Evolutionary conservation across 2,888 invertebrate species (phyloP).

Genomic region (Oligia latruncula): DNA sequence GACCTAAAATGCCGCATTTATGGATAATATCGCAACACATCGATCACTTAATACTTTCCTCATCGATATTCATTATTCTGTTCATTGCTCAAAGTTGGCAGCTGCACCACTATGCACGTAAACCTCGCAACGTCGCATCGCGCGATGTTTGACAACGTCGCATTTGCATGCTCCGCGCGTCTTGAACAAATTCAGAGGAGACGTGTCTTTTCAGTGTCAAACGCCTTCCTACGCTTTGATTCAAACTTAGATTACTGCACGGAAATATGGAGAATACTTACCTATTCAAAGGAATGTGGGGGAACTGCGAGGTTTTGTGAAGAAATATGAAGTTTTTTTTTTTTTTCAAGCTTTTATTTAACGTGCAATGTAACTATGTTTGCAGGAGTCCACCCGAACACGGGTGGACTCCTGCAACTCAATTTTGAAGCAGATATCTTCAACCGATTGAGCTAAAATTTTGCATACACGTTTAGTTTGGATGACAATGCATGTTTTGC

Average conservation of each 20-base stretch:
- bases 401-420: too few species aligned
- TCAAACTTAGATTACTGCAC: slow-evolving; percentile 49
- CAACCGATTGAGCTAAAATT: too few species aligned
- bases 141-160: slow-evolving; percentile 54
- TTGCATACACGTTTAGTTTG: too few species aligned
- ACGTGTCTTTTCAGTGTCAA: slow-evolving; percentile 60
- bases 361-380: too few species aligned
- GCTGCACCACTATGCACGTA: slow-evolving; percentile 34
- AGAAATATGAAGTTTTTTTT: slow-evolving; percentile 15
- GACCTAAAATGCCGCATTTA: neutral
- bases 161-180: slow-evolving; percentile 56
- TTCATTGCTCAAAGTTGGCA: slow-evolving; percentile 33
- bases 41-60: slow-evolving; percentile 1
- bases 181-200: slow-evolving; percentile 43
- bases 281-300: neutral
- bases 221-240: slow-evolving; percentile 50
- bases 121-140: slow-evolving; percentile 42
- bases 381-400: too few species aligned
- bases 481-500: too few species aligned
- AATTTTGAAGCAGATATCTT: too few species aligned
- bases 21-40: neutral
- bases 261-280: slow-evolving; percentile 14
- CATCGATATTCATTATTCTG: slow-evolving; percentile 47
- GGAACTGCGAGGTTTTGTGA: neutral
- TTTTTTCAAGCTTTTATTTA: neutral